Evolutionary conservation across 2,888 invertebrate genomes (phyloP), one percentile per base, ranked within the genome.

Genomic region (Pediacus dermestoides): DNA sequence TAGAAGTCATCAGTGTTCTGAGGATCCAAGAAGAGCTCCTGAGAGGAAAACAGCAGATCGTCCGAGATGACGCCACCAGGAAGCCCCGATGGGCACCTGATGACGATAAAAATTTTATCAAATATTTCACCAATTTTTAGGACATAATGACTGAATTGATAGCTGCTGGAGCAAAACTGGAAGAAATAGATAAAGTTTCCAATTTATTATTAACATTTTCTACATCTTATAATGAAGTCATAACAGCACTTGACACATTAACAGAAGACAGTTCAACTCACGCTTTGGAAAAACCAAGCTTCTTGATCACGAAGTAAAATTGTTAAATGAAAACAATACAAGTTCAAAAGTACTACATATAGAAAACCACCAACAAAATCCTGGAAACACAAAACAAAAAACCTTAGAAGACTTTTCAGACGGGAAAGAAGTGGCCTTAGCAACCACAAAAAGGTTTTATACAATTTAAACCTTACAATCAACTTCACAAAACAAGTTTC

Each of bases 221-320:
- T 3, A 8, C 50, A 6, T 28, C 46, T 11, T 64, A 65, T 40
- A 57, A 64, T 37, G 60, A 60, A 3, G 52, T 65, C 2, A 52
- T 63, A 7, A 64, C 64, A 6, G 65, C 66, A 0, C 51, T 66
- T 1, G 61, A 65, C 49, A 63, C 60, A 2, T 45, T 66, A 10
- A 38, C 53, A 0, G 58, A 63, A 39, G 58, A 51, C 39, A 46
- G 41, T 32, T 42, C 64, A 22, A 65, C 57, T 0, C 39, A 66
- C 10, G 55, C 48, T 64, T 64, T 48, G 63, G 63, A 2, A 65
- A 65, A 46, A 61, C 48, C 2, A 23, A 47, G 16, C 26, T 55
- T 2, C 15, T 54, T 6, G 51, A 53, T 21, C 42, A 48, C 2
- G 51, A 54, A 35, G 26, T 42, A 2, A 53, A 51, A 46, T n/a